Evolutionary conservation across 2,113 vertebrate species (phyloP), one percentile per base, ranked within the genome.

Genomic region (Pseudorhombus dupliciocellatus): DNA sequence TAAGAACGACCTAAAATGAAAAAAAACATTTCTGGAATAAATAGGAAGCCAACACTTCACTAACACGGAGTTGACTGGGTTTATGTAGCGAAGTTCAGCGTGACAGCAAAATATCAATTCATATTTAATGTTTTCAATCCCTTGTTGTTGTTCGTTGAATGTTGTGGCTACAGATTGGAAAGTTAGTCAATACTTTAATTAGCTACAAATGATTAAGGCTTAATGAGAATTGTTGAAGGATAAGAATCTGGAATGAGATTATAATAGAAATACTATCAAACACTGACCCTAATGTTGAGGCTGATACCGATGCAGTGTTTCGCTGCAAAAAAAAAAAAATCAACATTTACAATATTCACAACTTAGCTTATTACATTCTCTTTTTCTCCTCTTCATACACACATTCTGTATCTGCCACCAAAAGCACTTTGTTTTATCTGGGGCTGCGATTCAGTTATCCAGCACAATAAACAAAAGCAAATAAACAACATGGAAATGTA

Each of bases 401-500:
- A 42, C 8, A 28, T 4, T 20, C 42, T 37, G 40, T 30, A 51
- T 72, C 18, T 7, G 1, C 16, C 31, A 10, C 26, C 25, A 2
- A 46, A 58, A 28, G 16, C 5, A 28, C 48, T 37, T 31, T 37
- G 34, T 24, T 55, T 28, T 7, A 61, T 57, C 42, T 18, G 18
- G 40, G 40, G 57, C 58, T 44, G 26, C 50, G 75, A 25, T 75
- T 74, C 22, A 65, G 12, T 70, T 75, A 72, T 62, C 11, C 12
- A 65, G 69, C 51, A 72, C 81, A 78, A 68, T 56, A 72, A 75
- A 83, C 51, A 66, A 70, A 74, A 61, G 30, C 51, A 76, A 81
- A 62, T 8, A 71, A 79, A 66, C 50, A 55, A 75, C 72, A 59
- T 42, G 60, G 48, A 80, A 78, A 74, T 79, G 50, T 54, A 30